Conservation (phyloP, 2,888 invertebrate species). For the Spialia ferax region DNA sequence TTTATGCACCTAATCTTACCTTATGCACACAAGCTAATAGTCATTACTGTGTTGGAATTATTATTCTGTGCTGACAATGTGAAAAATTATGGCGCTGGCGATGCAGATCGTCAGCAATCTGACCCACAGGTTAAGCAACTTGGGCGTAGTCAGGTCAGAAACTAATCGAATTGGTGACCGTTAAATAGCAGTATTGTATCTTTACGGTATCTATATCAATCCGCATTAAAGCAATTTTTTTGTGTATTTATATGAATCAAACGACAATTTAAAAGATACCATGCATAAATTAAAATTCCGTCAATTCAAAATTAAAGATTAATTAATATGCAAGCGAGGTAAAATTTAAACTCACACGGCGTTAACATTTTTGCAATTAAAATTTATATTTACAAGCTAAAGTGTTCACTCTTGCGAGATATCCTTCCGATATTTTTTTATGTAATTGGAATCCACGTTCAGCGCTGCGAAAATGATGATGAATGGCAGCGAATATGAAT, state of each 20-base stretch:
- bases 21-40: no score
- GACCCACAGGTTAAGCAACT: no score
- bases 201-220: no score
- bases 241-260: neutral
- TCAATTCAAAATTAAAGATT: neutral
- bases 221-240: no score
- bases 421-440: slow-evolving; percentile 3
- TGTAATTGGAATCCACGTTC: slow-evolving; percentile 12
- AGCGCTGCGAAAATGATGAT: slow-evolving; percentile 11
- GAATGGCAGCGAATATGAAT: slow-evolving; percentile 1
- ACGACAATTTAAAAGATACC: neutral
- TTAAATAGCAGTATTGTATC: no score
- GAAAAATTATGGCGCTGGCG: no score
- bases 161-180: no score
- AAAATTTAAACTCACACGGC: neutral
- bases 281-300: neutral
- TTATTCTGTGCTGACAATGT: no score
- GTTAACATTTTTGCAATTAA: slow-evolving; percentile 6
- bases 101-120: no score
- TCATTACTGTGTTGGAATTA: no score
- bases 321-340: neutral
- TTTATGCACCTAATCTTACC: no score
- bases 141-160: no score
- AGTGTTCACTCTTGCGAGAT: neutral
- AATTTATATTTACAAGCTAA: slow-evolving; percentile 6